phyloP scores from a whole-genome alignment of 2,888 invertebrate species.

The Ornithoptera alexandrae region DNA sequence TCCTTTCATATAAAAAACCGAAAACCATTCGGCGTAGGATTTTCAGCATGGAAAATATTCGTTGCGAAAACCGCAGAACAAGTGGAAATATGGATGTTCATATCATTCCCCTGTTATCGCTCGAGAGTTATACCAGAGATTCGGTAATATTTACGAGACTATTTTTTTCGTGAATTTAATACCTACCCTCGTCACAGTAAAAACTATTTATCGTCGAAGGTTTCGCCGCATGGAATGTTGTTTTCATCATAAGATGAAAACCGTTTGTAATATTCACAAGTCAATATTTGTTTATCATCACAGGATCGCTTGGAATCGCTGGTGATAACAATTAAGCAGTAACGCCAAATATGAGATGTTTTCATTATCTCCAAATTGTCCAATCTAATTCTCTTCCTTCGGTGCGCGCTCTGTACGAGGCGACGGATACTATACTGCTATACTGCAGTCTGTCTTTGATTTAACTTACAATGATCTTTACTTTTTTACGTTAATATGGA shows the following conservation, averaged over 20 bases:
- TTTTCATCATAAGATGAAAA: neutral
- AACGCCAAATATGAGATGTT: slow-evolving; percentile 36
- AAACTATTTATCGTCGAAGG: slow-evolving; percentile 21
- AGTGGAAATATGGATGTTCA: slow-evolving; percentile 27
- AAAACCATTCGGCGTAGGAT: slow-evolving; percentile 16
- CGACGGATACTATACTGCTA: slow-evolving; percentile 37
- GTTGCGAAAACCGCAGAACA: slow-evolving; percentile 14
- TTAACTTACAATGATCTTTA: slow-evolving; percentile 37
- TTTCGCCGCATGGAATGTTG: slow-evolving; percentile 17
- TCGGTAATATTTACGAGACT: slow-evolving; percentile 23
- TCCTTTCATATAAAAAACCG: slow-evolving; percentile 24
- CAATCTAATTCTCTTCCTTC: slow-evolving; percentile 28
- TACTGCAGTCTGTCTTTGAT: slow-evolving; percentile 35
- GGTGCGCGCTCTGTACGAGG: slow-evolving; percentile 21
- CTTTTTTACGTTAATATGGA: slow-evolving; percentile 23
- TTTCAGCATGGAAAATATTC: slow-evolving; percentile 21
- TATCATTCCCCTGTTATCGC: slow-evolving; percentile 10
- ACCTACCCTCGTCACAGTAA: slow-evolving; percentile 14
- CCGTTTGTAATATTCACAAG: too few species aligned
- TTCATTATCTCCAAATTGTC: slow-evolving; percentile 37
- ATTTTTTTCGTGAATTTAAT: slow-evolving; percentile 25
- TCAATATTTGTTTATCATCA: neutral
- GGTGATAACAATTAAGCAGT: slow-evolving; percentile 14
- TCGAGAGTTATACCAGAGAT: slow-evolving; percentile 10
- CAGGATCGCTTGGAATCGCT: slow-evolving; percentile 11